phyloP scores from a whole-genome alignment of 1,140 invertebrate genomes.

The Chironomus tepperi region DNA sequence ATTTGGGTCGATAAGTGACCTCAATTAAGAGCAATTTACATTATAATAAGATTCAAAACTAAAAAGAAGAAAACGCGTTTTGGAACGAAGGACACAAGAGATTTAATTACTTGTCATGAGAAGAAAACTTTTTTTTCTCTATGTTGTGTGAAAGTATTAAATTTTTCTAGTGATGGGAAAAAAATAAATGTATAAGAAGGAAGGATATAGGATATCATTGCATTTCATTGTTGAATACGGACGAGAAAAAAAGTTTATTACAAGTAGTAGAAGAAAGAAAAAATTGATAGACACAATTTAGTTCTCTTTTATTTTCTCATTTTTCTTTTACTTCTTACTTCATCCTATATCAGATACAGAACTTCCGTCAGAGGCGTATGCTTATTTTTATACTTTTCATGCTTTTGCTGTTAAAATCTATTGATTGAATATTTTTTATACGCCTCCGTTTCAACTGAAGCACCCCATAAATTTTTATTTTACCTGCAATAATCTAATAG shows the following conservation, averaged over 20 bases:
- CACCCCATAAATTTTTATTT: not conserved
- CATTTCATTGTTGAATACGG: slow-evolving; percentile 6
- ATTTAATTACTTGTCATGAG: no score
- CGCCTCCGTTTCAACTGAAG: not conserved
- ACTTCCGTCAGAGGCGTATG: not conserved
- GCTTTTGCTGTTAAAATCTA: not conserved
- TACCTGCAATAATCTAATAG: slow-evolving; percentile 8
- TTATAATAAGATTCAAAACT: no score
- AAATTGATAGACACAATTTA: slow-evolving; percentile 9
- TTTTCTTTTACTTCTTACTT: not conserved
- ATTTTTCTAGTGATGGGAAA: not conserved
- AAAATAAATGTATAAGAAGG: not conserved
- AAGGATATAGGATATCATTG: slow-evolving; percentile 2
- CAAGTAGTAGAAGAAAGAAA: not conserved
- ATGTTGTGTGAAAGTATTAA: slow-evolving; percentile 7
- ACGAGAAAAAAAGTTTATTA: not conserved
- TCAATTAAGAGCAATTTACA: no score
- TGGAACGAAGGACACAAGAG: no score
- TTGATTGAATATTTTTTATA: not conserved
- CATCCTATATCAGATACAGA: not conserved
- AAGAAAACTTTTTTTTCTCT: no score
- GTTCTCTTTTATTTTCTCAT: slow-evolving; percentile 18
- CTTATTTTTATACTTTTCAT: not conserved
- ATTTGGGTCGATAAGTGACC: no score
- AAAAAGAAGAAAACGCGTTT: no score